Conservation (phyloP, 2,797 vertebrate genomes). For the Lacerta viridis region DNA sequence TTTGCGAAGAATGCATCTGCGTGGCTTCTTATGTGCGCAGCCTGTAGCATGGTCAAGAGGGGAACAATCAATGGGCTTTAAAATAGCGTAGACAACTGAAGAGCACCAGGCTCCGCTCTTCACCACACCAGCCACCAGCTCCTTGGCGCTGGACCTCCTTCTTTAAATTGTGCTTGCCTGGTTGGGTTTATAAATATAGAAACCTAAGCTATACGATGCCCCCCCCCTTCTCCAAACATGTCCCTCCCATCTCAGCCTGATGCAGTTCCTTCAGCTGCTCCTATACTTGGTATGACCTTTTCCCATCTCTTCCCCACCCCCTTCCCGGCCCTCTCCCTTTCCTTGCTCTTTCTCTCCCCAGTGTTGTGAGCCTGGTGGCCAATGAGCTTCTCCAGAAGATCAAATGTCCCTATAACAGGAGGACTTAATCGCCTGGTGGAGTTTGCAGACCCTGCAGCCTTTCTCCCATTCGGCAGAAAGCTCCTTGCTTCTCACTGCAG, state of each 20-base stretch:
- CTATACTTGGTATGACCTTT: slow-evolving; percentile 81
- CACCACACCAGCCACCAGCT: slow-evolving; percentile 15
- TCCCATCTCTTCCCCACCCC: slow-evolving; percentile 47
- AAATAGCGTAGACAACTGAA: rapidly evolving
- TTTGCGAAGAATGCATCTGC: neutral
- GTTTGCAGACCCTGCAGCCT: slow-evolving; percentile 80
- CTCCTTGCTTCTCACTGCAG: slow-evolving; percentile 80
- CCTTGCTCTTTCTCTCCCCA: slow-evolving; percentile 44
- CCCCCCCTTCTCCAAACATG: slow-evolving; percentile 79
- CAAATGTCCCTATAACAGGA: slow-evolving; percentile 90
- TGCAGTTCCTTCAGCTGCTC: slow-evolving; percentile 86
- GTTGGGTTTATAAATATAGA: slow-evolving; percentile 88
- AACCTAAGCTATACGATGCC: slow-evolving; percentile 77
- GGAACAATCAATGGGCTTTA: neutral
- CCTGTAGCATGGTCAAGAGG: neutral
- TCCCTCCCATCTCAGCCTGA: slow-evolving; percentile 83
- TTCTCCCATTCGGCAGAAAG: slow-evolving; percentile 80
- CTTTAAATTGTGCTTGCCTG: slow-evolving; percentile 79
- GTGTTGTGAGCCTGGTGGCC: slow-evolving; percentile 75
- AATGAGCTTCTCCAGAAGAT: slow-evolving; percentile 87
- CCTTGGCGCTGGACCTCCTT: slow-evolving; percentile 66
- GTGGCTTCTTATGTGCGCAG: neutral
- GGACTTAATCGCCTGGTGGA: slow-evolving; percentile 79
- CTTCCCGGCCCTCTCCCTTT: slow-evolving; percentile 11
- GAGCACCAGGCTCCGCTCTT: neutral